These are phyloP conservation scores for Sebastes itinus DNA, from an alignment of 2,797 vertebrate genomes.

Conservation along the genomic window DNA sequence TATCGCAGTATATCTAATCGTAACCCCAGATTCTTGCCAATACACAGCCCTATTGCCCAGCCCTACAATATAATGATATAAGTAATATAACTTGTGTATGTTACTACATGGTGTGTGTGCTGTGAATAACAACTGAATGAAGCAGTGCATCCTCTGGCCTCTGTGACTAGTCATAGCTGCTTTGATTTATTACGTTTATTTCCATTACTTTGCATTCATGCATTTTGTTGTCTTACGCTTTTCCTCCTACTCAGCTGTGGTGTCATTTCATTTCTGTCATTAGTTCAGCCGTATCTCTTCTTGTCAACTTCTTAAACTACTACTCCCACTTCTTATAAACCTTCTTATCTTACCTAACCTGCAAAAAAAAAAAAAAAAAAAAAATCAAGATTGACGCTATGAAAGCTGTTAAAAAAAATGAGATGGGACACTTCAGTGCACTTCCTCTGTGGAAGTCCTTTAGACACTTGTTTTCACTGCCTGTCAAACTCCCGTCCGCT, in stretches of 20 bases:
- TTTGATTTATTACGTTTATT: neutral
- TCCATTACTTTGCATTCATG: neutral
- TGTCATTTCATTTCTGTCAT: neutral
- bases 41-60: no score
- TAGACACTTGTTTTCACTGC: constrained; percentile 38
- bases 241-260: neutral
- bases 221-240: neutral
- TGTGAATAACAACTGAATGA: neutral
- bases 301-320: neutral
- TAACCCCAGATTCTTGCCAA: no score
- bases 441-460: constrained; percentile 21
- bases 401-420: constrained; percentile 25
- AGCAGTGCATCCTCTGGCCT: neutral
- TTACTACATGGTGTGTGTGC: neutral
- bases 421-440: constrained; percentile 14
- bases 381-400: neutral
- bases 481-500: constrained; percentile 40
- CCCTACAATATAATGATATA: neutral
- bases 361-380: neutral
- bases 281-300: neutral
- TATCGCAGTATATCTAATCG: no score
- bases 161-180: neutral
- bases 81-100: neutral
- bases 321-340: neutral
- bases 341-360: neutral